These are phyloP conservation scores for Philotrypesis tridentata DNA, from an alignment of 1,140 invertebrate genomes.

Conservation along the genomic window DNA sequence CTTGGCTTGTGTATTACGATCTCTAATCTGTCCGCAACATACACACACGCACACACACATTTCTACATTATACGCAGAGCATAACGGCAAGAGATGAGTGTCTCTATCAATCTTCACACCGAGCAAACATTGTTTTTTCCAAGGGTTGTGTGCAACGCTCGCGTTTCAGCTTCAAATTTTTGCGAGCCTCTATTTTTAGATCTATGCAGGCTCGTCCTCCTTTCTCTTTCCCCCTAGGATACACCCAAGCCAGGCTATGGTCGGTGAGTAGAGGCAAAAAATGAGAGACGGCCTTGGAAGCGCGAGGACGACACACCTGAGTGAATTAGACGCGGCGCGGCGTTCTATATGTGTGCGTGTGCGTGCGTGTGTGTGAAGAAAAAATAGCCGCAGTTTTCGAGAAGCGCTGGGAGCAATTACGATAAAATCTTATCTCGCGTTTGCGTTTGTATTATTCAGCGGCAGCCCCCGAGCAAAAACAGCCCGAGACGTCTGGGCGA, in stretches of 20 bases:
- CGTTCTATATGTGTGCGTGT: too few relatives aligned
- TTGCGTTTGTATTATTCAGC: background rate
- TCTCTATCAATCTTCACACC: background rate
- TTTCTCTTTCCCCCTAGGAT: background rate
- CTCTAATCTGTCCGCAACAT: background rate
- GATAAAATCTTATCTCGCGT: background rate
- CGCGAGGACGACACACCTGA: background rate
- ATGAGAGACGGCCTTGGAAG: slow-evolving; percentile 15
- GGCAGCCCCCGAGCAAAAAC: background rate
- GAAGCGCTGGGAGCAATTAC: background rate
- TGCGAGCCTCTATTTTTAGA: background rate
- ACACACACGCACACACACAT: background rate
- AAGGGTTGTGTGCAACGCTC: background rate
- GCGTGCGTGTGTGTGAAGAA: background rate
- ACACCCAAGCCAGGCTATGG: background rate
- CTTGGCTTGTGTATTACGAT: background rate
- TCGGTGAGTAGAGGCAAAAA: background rate
- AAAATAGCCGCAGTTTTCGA: background rate
- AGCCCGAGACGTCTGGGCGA: background rate
- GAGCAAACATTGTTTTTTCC: background rate
- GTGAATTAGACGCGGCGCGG: background rate
- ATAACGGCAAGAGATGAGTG: background rate
- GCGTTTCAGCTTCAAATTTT: too few relatives aligned
- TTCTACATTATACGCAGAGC: background rate
- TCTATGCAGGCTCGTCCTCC: background rate